A percentile compares a stretch with the other conserved stretches of the same genome.
Evolutionary conservation across 2,797 vertebrate genomes (phyloP).

Genomic region (Mareca penelope): DNA sequence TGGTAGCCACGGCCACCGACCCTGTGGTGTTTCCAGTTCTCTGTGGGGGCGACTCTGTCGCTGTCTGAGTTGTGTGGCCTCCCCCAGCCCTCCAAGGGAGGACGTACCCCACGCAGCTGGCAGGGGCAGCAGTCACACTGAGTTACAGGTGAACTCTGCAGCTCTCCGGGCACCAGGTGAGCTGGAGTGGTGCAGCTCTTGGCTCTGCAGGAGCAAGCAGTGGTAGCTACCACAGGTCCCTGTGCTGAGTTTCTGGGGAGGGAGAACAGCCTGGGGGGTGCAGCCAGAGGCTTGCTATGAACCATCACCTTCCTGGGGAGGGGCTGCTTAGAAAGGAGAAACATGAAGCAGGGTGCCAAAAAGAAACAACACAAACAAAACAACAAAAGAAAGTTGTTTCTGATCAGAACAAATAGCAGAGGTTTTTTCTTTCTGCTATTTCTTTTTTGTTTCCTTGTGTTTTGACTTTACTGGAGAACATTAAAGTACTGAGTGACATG

Average conservation of each 20-base stretch:
- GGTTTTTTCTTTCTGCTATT: not conserved
- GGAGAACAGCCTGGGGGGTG: not conserved
- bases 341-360: accelerated
- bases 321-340: not conserved
- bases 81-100: not conserved
- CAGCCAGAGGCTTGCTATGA: not conserved
- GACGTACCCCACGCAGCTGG: not conserved
- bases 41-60: no score
- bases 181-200: not conserved
- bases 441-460: not conserved
- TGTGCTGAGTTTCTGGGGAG: no score
- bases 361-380: no score
- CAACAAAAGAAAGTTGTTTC: not conserved
- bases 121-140: not conserved
- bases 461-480: not conserved
- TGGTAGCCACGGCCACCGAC: no score
- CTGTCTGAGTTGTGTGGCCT: not conserved
- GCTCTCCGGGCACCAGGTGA: not conserved
- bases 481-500: not conserved
- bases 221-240: not conserved
- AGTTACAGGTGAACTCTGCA: not conserved
- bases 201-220: not conserved
- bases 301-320: not conserved
- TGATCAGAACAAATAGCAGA: not conserved
- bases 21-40: not conserved